A percentile compares a stretch with the other conserved stretches of the same genome.
phyloP scores from a whole-genome alignment of 2,113 vertebrate species.

The Ginglymostoma cirratum region DNA sequence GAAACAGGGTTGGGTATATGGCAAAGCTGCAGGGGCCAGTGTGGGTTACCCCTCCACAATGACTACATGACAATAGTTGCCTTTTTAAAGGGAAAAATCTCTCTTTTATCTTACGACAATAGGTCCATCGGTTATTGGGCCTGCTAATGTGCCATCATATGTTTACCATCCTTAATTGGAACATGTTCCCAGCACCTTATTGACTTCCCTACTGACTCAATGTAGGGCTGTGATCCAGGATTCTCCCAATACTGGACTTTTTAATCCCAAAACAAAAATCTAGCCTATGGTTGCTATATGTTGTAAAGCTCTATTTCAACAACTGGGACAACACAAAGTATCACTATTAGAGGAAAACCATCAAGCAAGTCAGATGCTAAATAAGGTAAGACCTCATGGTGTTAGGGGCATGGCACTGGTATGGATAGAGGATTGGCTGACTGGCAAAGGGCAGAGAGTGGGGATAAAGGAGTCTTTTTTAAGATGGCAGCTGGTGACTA shows the following conservation, averaged over 20 bases:
- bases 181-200: not conserved
- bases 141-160: too few species aligned
- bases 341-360: not conserved
- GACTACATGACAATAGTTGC: not conserved
- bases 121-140: too few species aligned
- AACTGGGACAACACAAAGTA: not conserved
- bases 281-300: not conserved
- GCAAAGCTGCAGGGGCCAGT: not conserved
- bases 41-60: not conserved
- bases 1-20: not conserved
- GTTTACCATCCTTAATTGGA: not conserved
- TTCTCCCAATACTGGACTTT: not conserved
- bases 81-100: not conserved
- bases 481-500: too few species aligned
- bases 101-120: not conserved
- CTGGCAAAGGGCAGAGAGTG: too few species aligned
- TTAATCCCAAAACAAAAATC: not conserved
- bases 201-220: not conserved
- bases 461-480: too few species aligned
- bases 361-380: not conserved
- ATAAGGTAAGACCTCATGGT: too few species aligned
- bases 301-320: not conserved
- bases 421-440: too few species aligned
- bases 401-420: too few species aligned
- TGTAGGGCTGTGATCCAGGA: not conserved